Base-by-base conservation (phyloP, 2,113 vertebrate genomes). In the Heterotis niloticus region DNA sequence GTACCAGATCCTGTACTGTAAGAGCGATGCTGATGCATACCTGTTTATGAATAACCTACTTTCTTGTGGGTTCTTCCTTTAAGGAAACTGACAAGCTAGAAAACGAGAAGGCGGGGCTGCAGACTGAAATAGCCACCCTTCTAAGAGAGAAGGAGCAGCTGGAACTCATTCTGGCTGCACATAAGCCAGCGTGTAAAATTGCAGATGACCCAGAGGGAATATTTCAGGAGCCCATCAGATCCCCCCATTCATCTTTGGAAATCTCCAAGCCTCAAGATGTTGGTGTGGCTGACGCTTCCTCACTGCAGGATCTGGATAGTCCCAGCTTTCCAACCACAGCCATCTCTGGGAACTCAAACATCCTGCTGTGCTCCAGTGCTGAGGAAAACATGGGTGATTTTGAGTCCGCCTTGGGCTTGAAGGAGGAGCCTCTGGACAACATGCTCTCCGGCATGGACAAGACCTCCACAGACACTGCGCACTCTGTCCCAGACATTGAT, bases 141-240 rank as follows among this genome's bases (percentile, higher is more conserved):
- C 89, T 98, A 83, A 98, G 96, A 84, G 97, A 99, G 89, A 99
- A 98, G 84, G 96, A 95, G 84, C 93, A 94, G 10, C 93, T 99
- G 18, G 95, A 98, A 88, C 94, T 96, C 57, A 92, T 96, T 80
- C 87, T 99, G 78, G 92, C 92, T 0, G 92, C 95, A 9, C 98
- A 98, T 84, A 88, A 92, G 20, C 94, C 95, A 0, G 91, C 93
- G 81, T 99, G 98, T 92, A 96, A 96, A 86, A 91, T 96, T 71
- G 86, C 93, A 0, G 88, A 91, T 10, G 92, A 93, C 68, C 83
- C 90, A 67, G 90, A 83, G 4, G 78, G 88, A 62, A 92, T 94
- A 84, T 89, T 94, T 0, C 93, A 95, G 72, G 94, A 94, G 75
- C 90, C 95, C 78, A 91, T 91, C 0, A 83, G 89, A 64, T 92